A percentile compares a stretch with the other conserved stretches of the same genome.
Conservation (phyloP, 2,888 invertebrate genomes). For the Elegia similella region DNA sequence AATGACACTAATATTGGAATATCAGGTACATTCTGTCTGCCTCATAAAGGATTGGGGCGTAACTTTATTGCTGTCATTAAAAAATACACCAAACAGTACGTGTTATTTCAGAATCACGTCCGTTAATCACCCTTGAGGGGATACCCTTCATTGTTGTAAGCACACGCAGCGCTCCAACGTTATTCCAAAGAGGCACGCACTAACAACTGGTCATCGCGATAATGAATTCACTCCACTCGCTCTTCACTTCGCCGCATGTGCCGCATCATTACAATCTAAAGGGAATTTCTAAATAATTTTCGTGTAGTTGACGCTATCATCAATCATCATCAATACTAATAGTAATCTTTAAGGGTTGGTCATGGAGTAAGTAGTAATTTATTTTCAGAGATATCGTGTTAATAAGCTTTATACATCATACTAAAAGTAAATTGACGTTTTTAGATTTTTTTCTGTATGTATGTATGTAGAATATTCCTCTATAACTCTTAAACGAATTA, state of each 20-base stretch:
- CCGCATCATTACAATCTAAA: constrained; percentile 42
- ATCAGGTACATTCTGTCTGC: not conserved
- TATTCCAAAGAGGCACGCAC: constrained; percentile 72
- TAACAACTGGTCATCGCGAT: constrained; percentile 72
- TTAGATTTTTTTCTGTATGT: no score
- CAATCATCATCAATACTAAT: no score
- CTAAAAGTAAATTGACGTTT: no score
- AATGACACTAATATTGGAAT: not conserved
- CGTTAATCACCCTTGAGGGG: constrained; percentile 8
- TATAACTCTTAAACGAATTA: no score
- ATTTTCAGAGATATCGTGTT: no score
- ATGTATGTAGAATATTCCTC: no score
- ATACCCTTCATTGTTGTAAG: constrained; percentile 14
- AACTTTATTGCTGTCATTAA: not conserved
- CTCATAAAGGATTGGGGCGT: not conserved
- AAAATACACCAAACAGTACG: not conserved
- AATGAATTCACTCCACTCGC: constrained; percentile 67
- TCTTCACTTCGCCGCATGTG: constrained; percentile 44
- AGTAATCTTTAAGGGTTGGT: no score
- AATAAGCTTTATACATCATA: no score
- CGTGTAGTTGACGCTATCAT: no score
- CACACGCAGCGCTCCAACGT: constrained; percentile 47
- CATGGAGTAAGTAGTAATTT: no score
- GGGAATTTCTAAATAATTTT: constrained; percentile 23
- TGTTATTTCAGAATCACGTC: constrained; percentile 14